phyloP scores from a whole-genome alignment of 37 sponge, comb jelly and placozoan genomes.

The Amphimedon queenslandica region DNA sequence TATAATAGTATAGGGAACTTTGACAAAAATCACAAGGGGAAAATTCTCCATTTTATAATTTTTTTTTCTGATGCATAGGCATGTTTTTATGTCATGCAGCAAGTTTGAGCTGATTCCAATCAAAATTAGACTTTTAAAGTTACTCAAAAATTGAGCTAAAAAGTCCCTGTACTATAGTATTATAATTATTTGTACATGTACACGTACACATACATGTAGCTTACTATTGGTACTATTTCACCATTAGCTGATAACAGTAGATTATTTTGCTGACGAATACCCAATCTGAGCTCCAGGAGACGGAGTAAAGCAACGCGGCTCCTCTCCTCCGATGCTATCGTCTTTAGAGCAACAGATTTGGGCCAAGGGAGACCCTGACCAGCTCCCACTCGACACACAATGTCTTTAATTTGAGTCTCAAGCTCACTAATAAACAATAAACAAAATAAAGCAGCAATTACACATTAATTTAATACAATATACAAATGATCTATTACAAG shows the following conservation, averaged over 20 bases:
- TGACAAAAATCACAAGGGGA: too few species aligned
- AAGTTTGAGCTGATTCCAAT: too few species aligned
- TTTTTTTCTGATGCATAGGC: too few species aligned
- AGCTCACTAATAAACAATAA: conserved; percentile 25
- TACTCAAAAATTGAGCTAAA: too few species aligned
- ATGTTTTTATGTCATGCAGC: too few species aligned
- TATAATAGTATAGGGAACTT: too few species aligned
- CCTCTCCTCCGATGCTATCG: conserved; percentile 35
- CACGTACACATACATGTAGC: neutral
- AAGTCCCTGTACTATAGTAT: neutral
- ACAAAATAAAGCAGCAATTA: too few species aligned
- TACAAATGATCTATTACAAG: too few species aligned
- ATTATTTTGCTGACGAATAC: conserved; percentile 13
- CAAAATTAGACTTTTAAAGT: too few species aligned
- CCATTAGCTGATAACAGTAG: conserved; percentile 17
- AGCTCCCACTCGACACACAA: conserved; percentile 31
- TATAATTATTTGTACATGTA: neutral
- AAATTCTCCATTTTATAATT: too few species aligned
- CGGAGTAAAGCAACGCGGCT: conserved; percentile 42
- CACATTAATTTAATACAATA: too few species aligned
- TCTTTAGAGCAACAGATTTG: conserved; percentile 41
- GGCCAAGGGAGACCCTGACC: conserved; percentile 64
- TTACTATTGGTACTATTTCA: conserved; percentile 45
- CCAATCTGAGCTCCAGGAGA: conserved; percentile 39
- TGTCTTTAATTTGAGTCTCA: conserved; percentile 37